Evolutionary conservation across 2,888 invertebrate species (phyloP).

Genomic region (Cheilosia urbana): DNA sequence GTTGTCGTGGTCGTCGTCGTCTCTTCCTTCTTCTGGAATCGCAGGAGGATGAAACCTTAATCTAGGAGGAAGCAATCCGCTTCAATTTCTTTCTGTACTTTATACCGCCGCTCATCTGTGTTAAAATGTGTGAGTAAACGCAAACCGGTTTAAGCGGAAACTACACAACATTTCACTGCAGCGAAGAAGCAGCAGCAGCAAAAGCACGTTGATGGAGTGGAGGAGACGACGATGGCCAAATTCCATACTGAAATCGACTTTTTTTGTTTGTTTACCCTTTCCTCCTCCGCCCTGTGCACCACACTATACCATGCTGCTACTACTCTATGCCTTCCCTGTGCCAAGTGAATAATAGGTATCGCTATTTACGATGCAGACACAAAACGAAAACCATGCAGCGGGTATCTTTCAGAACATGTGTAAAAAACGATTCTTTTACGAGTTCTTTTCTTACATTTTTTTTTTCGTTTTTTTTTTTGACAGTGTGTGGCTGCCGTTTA

Average conservation of each 20-base stretch:
- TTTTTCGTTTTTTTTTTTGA: conserved; percentile 58
- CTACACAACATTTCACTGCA: conserved; percentile 82
- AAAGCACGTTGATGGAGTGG: conserved; percentile 51
- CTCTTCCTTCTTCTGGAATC: conserved; percentile 53
- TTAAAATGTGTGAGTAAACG: conserved; percentile 74
- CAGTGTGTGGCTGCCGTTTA: conserved; percentile 71
- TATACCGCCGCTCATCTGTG: conserved; percentile 64
- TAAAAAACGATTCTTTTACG: conserved; percentile 71
- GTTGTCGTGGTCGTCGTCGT: conserved; percentile 35
- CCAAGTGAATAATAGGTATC: conserved; percentile 74
- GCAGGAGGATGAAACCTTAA: conserved; percentile 70
- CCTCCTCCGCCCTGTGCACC: conserved; percentile 24
- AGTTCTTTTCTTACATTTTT: conserved; percentile 24
- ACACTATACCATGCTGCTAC: conserved; percentile 22
- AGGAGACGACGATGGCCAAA: conserved; percentile 68
- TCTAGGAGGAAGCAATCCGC: conserved; percentile 74
- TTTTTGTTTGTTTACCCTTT: conserved; percentile 70
- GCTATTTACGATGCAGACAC: conserved; percentile 73
- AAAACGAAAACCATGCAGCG: conserved; percentile 71
- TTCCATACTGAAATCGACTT: conserved; percentile 70
- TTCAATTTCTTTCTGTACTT: conserved; percentile 65
- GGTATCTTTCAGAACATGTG: conserved; percentile 73
- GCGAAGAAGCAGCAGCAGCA: conserved; percentile 62
- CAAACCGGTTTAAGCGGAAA: conserved; percentile 84
- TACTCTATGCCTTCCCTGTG: conserved; percentile 55